Conservation (phyloP, 2,797 vertebrate species). For the Vireo griseus region DNA sequence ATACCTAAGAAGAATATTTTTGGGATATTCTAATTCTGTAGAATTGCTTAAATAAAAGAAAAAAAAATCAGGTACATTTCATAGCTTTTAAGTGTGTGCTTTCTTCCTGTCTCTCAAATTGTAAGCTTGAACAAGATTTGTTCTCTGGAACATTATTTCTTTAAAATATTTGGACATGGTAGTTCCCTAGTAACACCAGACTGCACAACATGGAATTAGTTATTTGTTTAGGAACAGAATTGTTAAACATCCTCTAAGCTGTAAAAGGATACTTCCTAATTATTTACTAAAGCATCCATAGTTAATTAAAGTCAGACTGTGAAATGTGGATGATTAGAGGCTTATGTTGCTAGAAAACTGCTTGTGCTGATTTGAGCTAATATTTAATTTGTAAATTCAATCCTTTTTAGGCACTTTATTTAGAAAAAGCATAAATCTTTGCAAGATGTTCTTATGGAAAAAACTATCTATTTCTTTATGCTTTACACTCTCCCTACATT, state of each 20-base stretch:
- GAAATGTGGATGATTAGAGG: constrained; percentile 8
- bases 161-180: not conserved
- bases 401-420: not conserved
- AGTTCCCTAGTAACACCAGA: not conserved
- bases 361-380: not conserved
- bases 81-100: not conserved
- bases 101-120: not conserved
- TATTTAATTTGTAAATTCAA: not conserved
- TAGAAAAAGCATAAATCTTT: not conserved
- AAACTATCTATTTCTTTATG: not conserved
- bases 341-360: constrained; percentile 18
- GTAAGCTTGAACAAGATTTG: not conserved
- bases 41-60: not conserved
- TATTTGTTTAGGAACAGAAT: constrained; percentile 2
- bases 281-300: not conserved
- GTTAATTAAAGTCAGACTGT: constrained; percentile 1
- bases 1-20: not conserved
- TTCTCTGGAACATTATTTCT: not conserved
- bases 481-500: not conserved
- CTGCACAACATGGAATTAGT: not conserved
- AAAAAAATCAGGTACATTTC: not conserved
- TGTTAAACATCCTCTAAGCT: constrained; percentile 1
- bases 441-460: not conserved
- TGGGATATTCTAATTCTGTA: not conserved
- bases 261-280: not conserved